A percentile compares a stretch with the other conserved stretches of the same genome.
phyloP scores from a whole-genome alignment of 2,888 invertebrate genomes.

The Himalopsyche kuldschensis region DNA sequence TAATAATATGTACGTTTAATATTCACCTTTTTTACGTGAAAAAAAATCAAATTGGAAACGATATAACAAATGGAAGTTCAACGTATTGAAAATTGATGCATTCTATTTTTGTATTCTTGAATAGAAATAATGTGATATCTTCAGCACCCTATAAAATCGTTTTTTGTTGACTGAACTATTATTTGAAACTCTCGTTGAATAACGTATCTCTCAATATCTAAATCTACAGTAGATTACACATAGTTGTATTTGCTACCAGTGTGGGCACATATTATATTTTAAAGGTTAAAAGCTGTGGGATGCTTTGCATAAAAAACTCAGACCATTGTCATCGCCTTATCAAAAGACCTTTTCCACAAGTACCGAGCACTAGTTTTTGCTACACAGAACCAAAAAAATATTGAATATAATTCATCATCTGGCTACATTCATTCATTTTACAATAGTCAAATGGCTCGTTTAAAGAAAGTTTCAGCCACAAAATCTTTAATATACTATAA shows the following conservation, averaged over 20 bases:
- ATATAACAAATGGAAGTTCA: background rate
- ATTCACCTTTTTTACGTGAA: too few relatives aligned
- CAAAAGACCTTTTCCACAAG: background rate
- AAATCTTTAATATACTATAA: too few relatives aligned
- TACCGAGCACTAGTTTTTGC: background rate
- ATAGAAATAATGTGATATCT: background rate
- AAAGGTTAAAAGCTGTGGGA: background rate
- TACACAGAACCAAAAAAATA: background rate
- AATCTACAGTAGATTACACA: slow-evolving; percentile 1
- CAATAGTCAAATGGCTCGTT: too few relatives aligned
- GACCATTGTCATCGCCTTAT: slow-evolving; percentile 9
- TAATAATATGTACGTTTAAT: too few relatives aligned
- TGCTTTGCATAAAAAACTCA: background rate
- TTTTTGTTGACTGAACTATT: background rate
- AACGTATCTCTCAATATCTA: background rate
- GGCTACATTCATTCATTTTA: too few relatives aligned
- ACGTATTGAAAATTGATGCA: background rate
- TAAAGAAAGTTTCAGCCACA: too few relatives aligned
- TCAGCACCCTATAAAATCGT: background rate
- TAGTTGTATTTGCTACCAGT: background rate
- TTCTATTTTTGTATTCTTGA: background rate
- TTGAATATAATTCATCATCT: background rate
- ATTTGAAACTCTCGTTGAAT: background rate
- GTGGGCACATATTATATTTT: background rate
- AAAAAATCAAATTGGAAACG: background rate